Evolutionary conservation across 2,797 vertebrate genomes (phyloP).

Genomic region (Poecilia wingei): DNA sequence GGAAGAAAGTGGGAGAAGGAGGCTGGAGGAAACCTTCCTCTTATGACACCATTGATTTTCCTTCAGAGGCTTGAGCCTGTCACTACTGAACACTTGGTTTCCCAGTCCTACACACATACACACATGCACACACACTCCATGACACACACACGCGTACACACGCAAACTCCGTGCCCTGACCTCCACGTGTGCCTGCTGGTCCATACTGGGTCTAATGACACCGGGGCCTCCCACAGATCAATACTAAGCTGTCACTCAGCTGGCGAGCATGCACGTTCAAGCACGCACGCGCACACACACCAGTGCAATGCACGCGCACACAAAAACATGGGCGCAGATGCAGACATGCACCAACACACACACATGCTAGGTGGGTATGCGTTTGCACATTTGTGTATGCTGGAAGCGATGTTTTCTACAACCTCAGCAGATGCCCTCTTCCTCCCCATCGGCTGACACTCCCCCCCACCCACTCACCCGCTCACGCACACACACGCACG

Average conservation of each 20-base stretch:
- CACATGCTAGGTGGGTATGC: conserved; percentile 56
- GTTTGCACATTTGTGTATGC: conserved; percentile 80
- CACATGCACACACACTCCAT: conserved; percentile 37
- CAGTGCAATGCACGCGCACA: background rate
- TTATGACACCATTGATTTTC: conserved; percentile 99
- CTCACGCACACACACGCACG: conserved; percentile 29
- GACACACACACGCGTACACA: conserved; percentile 28
- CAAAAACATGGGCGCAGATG: background rate
- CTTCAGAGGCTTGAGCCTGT: conserved; percentile 93
- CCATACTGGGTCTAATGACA: conserved; percentile 97
- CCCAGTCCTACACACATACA: conserved; percentile 42
- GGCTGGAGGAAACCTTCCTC: conserved; percentile 94
- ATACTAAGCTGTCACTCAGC: conserved; percentile 97
- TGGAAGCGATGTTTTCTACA: conserved; percentile 78
- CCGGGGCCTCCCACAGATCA: conserved; percentile 95
- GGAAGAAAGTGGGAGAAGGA: conserved; percentile 65
- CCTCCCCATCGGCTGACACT: conserved; percentile 17
- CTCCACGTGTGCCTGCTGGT: conserved; percentile 92
- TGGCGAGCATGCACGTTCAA: conserved; percentile 67
- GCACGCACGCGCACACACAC: conserved; percentile 33
- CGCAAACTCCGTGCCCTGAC: conserved; percentile 85
- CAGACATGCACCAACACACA: conserved; percentile 26
- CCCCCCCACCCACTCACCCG: conserved; percentile 17
- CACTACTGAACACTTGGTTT: conserved; percentile 90
- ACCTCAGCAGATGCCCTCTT: conserved; percentile 77